Evolutionary conservation across 2,888 invertebrate genomes (phyloP), one percentile per base, ranked within the genome.

Genomic region (Syrista parreyssii): DNA sequence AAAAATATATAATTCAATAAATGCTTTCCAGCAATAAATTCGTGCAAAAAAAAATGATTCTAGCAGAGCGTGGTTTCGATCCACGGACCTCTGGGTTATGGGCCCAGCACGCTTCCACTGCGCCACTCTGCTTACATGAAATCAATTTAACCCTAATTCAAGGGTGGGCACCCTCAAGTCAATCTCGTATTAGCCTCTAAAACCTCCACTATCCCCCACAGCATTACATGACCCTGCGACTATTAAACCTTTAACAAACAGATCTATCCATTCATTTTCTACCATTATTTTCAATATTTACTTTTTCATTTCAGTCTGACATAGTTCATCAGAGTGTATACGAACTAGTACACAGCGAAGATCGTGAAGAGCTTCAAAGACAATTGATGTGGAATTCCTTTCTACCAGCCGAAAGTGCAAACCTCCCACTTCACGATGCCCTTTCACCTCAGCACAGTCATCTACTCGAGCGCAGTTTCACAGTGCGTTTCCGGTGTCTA

Each of bases 311-410:
- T 55, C 94, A 99, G 99, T 99, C 99, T 86, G 99, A 99, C 92
- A 99, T 99, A 88, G 98, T 99, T 79, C 99, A 99, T 92, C 99
- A 99, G 92, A 98, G 98, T 83, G 98, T 99, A 76, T 99, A 98
- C 94, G 99, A 99, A 92, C 93, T 99, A 91, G 99, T 99, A 81
- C 99, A 99, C 92, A 99, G 98, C 3, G 99, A 99, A 93, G 99
- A 99, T 91, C 94, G 99, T 4, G 99, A 99, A 91, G 99, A 99
- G 92, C 94, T 99, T 79, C 98, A 98, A 90, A 93, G 98, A 77
- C 99, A 99, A 92, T 92, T 99, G 86, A 95, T 97, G 92, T 98
- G 98, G 98, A 98, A 98, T 93, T 97, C 97, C 73, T 97, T 97
- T 92, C 94, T 98, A 83, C 97, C 98, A 80, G 93, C 95, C 12